Percentiles rank a stretch among this genome's conserved stretches.
phyloP scores from a whole-genome alignment of 2,888 invertebrate species.

The Athalia rosae region DNA sequence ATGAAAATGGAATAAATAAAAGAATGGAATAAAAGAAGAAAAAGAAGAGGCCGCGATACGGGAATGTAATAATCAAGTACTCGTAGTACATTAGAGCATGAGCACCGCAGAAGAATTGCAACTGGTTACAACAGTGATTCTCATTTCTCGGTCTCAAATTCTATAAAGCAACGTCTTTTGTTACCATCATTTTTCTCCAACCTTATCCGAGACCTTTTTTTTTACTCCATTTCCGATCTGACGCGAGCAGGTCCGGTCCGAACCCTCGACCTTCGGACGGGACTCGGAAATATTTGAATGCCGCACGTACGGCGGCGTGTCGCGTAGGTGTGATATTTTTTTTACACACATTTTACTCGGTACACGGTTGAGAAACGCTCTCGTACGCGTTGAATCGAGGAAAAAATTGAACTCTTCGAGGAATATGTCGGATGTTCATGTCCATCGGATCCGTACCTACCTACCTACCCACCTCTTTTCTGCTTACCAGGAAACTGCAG shows the following conservation, averaged over 20 bases:
- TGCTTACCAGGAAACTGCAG: no score
- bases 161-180: not conserved
- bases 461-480: no score
- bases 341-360: no score
- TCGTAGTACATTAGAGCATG: not conserved
- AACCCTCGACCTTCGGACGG: no score
- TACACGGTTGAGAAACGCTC: no score
- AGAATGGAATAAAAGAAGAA: constrained; percentile 16
- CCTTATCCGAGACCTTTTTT: not conserved
- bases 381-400: no score
- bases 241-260: not conserved
- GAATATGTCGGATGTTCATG: no score
- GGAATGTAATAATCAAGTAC: constrained; percentile 25
- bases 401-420: no score
- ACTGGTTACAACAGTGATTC: constrained; percentile 33
- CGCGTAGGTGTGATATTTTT: no score
- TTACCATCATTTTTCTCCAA: not conserved
- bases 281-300: no score
- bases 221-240: not conserved
- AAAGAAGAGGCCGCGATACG: constrained; percentile 33
- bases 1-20: constrained; percentile 6
- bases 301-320: no score
- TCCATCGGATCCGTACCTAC: no score
- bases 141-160: not conserved
- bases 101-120: constrained; percentile 21